Evolutionary conservation across 2,113 vertebrate genomes (phyloP).

Genomic region (Alethe diademata): DNA sequence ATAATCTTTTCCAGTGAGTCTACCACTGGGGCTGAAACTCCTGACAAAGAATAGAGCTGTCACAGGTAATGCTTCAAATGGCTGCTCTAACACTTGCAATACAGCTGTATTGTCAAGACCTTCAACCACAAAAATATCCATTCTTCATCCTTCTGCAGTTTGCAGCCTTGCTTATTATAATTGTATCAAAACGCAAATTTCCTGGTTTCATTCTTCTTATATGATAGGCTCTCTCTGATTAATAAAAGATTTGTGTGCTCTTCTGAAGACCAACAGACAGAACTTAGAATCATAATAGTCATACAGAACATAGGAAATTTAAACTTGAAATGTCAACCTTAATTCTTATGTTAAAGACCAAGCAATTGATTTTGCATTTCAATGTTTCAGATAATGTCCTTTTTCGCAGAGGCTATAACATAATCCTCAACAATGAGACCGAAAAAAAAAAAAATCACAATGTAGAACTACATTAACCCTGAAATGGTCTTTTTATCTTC

Average conservation of each 20-base stretch:
- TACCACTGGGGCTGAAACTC: neutral
- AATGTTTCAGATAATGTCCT: neutral
- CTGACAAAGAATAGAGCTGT: neutral
- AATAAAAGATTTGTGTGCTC: neutral
- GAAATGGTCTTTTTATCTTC: neutral
- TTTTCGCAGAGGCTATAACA: neutral
- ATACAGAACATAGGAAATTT: neutral
- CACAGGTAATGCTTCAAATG: neutral
- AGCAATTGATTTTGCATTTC: neutral
- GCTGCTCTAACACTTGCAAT: neutral
- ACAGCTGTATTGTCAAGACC: neutral
- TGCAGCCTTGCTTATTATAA: neutral
- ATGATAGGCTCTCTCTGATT: neutral
- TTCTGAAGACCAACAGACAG: neutral
- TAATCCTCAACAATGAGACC: neutral
- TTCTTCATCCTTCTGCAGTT: neutral
- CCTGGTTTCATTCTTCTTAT: neutral
- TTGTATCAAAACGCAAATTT: neutral
- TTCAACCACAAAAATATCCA: neutral
- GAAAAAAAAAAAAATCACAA: neutral
- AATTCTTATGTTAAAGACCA: neutral
- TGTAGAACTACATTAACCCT: neutral
- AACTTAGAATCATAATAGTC: neutral
- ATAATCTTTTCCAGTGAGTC: neutral
- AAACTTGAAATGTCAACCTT: neutral